phyloP scores from a whole-genome alignment of 2,888 invertebrate genomes.

The Megalurothrips usitatus region DNA sequence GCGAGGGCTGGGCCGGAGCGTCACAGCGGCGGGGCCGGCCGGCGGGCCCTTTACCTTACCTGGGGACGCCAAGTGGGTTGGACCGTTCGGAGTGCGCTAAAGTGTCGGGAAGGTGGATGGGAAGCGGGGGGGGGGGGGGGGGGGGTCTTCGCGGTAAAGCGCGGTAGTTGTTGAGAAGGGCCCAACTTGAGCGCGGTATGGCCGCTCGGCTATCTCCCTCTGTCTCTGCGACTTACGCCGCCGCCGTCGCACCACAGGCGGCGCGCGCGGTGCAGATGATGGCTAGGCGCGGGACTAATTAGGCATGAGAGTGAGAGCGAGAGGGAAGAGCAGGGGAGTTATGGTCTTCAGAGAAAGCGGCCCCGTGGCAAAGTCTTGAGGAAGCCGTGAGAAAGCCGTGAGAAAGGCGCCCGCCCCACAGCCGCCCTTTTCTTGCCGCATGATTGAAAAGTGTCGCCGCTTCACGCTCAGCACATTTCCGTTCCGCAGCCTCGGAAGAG shows the following conservation, averaged over 20 bases:
- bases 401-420: not conserved
- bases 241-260: not conserved
- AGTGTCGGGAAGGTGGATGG: not conserved
- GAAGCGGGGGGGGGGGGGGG: not conserved
- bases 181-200: too few relatives aligned
- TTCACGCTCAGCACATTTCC: not conserved
- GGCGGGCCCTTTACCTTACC: not conserved
- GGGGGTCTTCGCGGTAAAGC: not conserved
- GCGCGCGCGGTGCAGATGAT: not conserved
- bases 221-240: too few relatives aligned
- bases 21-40: not conserved
- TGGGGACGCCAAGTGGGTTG: not conserved
- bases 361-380: too few relatives aligned
- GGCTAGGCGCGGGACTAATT: not conserved
- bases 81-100: not conserved
- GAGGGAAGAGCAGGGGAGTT: too few relatives aligned
- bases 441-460: not conserved
- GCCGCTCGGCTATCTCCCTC: too few relatives aligned
- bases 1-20: not conserved
- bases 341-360: too few relatives aligned
- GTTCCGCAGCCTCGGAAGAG: not conserved
- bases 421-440: not conserved
- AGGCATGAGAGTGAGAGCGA: not conserved
- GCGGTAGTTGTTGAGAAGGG: too few relatives aligned
- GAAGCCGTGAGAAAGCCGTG: not conserved